Percentiles rank a stretch among this genome's conserved stretches.
These are phyloP conservation scores for Endomychus coccineus DNA, from an alignment of 2,888 invertebrate genomes.

Conservation along the genomic window DNA sequence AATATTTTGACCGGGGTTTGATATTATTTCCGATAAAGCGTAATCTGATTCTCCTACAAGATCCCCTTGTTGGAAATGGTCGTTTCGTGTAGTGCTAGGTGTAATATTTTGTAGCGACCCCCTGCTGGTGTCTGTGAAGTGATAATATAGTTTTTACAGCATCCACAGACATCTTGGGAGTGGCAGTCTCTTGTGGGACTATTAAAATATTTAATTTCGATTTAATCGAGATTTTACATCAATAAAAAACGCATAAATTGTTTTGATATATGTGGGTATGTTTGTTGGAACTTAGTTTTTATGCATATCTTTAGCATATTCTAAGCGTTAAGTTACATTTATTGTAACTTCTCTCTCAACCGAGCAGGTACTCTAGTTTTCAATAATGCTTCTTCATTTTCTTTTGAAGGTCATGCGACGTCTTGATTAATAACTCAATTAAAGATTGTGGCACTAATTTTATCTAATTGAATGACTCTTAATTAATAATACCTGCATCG, in stretches of 20 bases:
- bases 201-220: constrained; percentile 42
- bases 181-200: constrained; percentile 31
- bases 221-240: constrained; percentile 42
- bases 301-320: constrained; percentile 23
- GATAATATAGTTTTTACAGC: constrained; percentile 43
- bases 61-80: not conserved
- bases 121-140: constrained; percentile 38
- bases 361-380: too few relatives aligned
- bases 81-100: constrained; percentile 18
- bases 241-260: constrained; percentile 40
- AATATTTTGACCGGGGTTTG: constrained; percentile 2
- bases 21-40: not conserved
- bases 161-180: constrained; percentile 34
- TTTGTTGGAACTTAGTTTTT: constrained; percentile 23
- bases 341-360: constrained; percentile 16
- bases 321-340: constrained; percentile 22
- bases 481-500: too few relatives aligned
- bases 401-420: too few relatives aligned
- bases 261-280: constrained; percentile 32
- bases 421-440: too few relatives aligned
- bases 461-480: too few relatives aligned
- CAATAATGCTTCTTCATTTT: too few relatives aligned
- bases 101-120: constrained; percentile 38
- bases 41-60: constrained; percentile 2
- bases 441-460: too few relatives aligned